Conservation (phyloP, 2,113 vertebrate genomes). For the Proteles cristata region DNA sequence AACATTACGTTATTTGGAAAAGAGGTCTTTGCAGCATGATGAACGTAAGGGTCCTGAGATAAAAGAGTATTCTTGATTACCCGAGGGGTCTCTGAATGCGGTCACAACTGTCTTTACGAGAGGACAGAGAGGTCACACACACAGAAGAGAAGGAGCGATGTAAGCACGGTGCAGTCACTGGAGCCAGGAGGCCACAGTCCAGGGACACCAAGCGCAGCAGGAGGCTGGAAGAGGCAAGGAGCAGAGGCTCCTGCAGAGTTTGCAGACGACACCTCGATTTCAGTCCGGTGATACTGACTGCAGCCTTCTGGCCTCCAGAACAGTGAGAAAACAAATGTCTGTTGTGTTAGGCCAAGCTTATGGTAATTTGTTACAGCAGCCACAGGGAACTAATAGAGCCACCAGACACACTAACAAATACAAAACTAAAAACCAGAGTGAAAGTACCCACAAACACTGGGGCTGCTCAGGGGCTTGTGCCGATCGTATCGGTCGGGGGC, state of each 20-base stretch:
- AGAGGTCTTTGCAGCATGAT: neutral
- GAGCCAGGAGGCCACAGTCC: neutral
- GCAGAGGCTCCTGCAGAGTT: too few species aligned
- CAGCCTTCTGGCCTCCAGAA: neutral
- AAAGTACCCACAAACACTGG: accelerated
- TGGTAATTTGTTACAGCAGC: neutral
- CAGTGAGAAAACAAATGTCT: neutral
- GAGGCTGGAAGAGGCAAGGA: neutral
- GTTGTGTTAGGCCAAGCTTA: neutral
- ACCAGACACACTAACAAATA: neutral
- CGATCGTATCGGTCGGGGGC: neutral
- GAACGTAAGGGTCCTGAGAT: neutral
- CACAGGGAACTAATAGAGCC: neutral
- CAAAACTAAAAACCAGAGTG: neutral
- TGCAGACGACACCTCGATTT: neutral
- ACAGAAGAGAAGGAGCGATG: neutral
- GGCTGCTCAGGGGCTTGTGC: neutral
- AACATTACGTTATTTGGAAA: neutral
- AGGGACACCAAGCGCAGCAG: accelerated
- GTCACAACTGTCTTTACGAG: neutral
- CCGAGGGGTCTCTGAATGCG: neutral
- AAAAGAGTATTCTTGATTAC: neutral
- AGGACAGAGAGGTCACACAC: neutral
- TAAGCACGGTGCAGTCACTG: neutral
- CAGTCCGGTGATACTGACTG: neutral